Evolutionary conservation across 64 coral and sea anemone genomes (phyloP).

Genomic region (Montipora sp.): DNA sequence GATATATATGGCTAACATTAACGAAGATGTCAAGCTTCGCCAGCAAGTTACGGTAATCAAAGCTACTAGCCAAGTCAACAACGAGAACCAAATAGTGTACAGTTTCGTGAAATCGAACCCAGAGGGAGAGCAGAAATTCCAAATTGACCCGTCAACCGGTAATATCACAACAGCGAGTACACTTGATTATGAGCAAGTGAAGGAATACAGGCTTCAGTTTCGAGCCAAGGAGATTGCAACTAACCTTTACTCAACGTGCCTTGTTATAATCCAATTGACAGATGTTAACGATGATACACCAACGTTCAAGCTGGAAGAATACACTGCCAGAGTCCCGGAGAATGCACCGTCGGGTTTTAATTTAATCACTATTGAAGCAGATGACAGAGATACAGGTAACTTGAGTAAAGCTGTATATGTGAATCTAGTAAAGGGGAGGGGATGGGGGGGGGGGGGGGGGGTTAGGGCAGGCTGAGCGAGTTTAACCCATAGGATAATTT

Average conservation of each 20-base stretch:
- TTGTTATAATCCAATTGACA: background rate
- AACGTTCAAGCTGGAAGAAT: slow-evolving; percentile 36
- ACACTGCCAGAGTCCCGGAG: slow-evolving; percentile 65
- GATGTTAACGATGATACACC: slow-evolving; percentile 59
- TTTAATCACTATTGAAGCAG: slow-evolving; percentile 48
- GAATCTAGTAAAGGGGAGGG: no score
- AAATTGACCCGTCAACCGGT: slow-evolving; percentile 34
- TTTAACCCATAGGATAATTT: no score
- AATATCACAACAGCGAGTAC: slow-evolving; percentile 36
- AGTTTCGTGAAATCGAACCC: slow-evolving; percentile 60
- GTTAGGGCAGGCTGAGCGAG: no score
- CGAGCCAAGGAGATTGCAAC: slow-evolving; percentile 24
- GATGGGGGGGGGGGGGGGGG: no score
- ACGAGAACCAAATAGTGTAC: slow-evolving; percentile 2
- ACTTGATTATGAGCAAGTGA: slow-evolving; percentile 50
- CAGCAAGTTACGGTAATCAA: background rate
- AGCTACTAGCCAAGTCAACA: slow-evolving; percentile 6
- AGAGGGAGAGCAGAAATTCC: slow-evolving; percentile 56
- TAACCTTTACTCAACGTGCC: slow-evolving; percentile 35
- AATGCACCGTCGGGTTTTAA: background rate
- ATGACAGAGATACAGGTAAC: slow-evolving; percentile 62
- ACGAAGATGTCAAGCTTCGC: background rate
- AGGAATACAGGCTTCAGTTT: slow-evolving; percentile 49
- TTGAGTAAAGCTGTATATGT: background rate
- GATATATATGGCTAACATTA: background rate